A percentile compares a stretch with the other conserved stretches of the same genome.
Evolutionary conservation across 2,888 invertebrate genomes (phyloP).

Genomic region (Chymomyza caudatula): DNA sequence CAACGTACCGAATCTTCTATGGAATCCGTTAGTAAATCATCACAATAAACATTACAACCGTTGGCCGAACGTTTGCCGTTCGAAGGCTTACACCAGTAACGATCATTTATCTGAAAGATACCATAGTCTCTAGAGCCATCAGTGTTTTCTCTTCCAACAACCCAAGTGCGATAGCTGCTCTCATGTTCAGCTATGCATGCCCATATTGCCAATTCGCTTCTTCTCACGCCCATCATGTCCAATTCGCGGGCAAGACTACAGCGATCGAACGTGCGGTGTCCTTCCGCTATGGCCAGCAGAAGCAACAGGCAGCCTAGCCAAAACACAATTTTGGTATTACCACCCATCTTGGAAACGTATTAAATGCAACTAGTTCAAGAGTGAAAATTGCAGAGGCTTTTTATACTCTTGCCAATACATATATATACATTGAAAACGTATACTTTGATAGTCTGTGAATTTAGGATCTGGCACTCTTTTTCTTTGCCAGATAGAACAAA

Average conservation of each 20-base stretch:
- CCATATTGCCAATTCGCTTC: slow-evolving; percentile 41
- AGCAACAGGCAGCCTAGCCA: too few relatives aligned
- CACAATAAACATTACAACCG: slow-evolving; percentile 50
- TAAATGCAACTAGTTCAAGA: too few relatives aligned
- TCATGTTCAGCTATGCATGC: slow-evolving; percentile 51
- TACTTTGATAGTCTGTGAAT: too few relatives aligned
- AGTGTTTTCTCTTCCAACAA: slow-evolving; percentile 75
- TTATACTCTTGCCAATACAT: too few relatives aligned
- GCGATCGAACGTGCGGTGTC: slow-evolving; percentile 28
- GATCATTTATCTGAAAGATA: slow-evolving; percentile 64
- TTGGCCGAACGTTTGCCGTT: slow-evolving; percentile 42
- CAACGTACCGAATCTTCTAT: slow-evolving; percentile 48
- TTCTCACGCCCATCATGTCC: slow-evolving; percentile 45
- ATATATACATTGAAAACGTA: too few relatives aligned
- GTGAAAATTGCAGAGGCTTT: too few relatives aligned
- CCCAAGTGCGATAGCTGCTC: slow-evolving; percentile 73
- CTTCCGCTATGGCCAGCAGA: slow-evolving; percentile 28
- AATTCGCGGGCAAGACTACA: slow-evolving; percentile 47
- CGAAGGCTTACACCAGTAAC: slow-evolving; percentile 59
- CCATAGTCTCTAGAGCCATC: slow-evolving; percentile 77
- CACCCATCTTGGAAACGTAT: too few relatives aligned
- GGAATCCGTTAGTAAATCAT: slow-evolving; percentile 45
- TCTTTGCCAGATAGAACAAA: too few relatives aligned
- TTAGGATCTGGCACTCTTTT: too few relatives aligned
- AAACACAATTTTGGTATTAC: too few relatives aligned